A percentile compares a stretch with the other conserved stretches of the same genome.
phyloP scores from a whole-genome alignment of 2,113 vertebrate species.

The Bambusicola thoracicus region DNA sequence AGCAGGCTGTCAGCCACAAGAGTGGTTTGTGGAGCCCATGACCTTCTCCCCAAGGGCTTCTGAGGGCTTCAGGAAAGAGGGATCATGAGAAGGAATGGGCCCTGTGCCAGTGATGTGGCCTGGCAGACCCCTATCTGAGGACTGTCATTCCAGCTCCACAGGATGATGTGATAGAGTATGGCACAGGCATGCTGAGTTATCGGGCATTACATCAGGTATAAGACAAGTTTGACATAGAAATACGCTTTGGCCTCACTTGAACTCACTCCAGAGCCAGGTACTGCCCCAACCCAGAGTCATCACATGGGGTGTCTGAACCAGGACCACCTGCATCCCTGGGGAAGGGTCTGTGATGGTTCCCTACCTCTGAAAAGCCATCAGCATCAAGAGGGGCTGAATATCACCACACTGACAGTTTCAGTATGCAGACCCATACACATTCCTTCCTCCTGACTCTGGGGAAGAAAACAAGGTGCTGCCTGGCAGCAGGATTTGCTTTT shows the following conservation, averaged over 20 bases:
- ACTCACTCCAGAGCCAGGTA: background rate
- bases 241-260: background rate
- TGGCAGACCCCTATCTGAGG: background rate
- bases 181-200: accelerated
- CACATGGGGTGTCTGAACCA: accelerated
- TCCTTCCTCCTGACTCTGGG: background rate
- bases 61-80: background rate
- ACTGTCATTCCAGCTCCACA: background rate
- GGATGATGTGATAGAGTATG: background rate
- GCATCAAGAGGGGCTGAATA: background rate
- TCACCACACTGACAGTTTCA: background rate
- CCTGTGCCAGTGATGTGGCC: background rate
- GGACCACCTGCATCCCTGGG: accelerated
- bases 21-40: accelerated
- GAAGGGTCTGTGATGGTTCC: background rate
- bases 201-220: background rate
- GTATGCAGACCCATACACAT: background rate
- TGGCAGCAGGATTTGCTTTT: background rate
- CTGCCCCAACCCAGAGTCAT: accelerated
- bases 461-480: constrained; percentile 14
- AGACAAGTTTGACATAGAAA: background rate
- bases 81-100: background rate
- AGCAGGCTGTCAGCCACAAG: background rate
- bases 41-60: background rate
- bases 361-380: background rate